Percentiles rank a stretch among this genome's conserved stretches.
phyloP scores from a whole-genome alignment of 2,888 invertebrate species.

The Drosophila aldrichi region DNA sequence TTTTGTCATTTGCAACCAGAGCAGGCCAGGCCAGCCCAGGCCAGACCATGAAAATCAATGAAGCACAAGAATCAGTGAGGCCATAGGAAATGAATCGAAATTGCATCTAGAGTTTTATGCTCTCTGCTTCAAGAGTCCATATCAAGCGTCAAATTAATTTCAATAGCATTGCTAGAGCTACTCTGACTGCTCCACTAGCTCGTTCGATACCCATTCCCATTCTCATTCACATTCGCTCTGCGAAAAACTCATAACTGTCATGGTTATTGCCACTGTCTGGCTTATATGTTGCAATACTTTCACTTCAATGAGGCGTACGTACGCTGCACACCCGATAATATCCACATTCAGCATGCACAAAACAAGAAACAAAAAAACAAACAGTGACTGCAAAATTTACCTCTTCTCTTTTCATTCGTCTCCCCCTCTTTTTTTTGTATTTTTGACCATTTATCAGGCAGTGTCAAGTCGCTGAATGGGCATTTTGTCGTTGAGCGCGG shows the following conservation, averaged over 20 bases:
- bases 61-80: constrained; percentile 17
- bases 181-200: not conserved
- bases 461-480: constrained; percentile 60
- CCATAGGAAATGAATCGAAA: constrained; percentile 10
- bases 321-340: constrained; percentile 47
- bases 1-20: constrained; percentile 32
- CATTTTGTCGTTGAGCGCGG: constrained; percentile 57
- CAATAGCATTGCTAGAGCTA: constrained; percentile 18
- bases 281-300: constrained; percentile 59
- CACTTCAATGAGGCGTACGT: constrained; percentile 62
- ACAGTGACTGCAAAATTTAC: constrained; percentile 4
- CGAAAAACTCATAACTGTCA: constrained; percentile 67
- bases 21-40: constrained; percentile 6
- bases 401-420: not conserved
- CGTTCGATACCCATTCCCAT: constrained; percentile 15
- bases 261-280: constrained; percentile 59
- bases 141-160: constrained; percentile 41
- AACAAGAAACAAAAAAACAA: constrained; percentile 8
- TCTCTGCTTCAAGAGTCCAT: not conserved
- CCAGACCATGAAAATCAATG: constrained; percentile 54
- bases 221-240: constrained; percentile 9
- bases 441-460: constrained; percentile 58
- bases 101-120: constrained; percentile 29
- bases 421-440: constrained; percentile 6
- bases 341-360: constrained; percentile 31